Evolutionary conservation across 2,113 vertebrate genomes (phyloP).

Genomic region (Chloroceryle aenea): DNA sequence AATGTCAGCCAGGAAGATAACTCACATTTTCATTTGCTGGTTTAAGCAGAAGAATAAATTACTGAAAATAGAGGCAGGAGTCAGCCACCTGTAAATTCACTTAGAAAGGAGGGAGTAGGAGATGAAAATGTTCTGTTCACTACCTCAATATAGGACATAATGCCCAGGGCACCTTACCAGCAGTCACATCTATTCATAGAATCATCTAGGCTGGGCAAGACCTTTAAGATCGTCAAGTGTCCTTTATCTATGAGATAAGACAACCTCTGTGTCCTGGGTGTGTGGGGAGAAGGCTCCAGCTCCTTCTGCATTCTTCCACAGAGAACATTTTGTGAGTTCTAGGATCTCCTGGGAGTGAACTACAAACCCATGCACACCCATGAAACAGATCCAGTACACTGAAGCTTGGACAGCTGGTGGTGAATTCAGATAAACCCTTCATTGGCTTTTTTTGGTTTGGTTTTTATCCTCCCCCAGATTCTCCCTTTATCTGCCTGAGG

Average conservation of each 20-base stretch:
- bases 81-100: not conserved
- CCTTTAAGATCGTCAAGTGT: not conserved
- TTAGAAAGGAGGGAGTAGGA: not conserved
- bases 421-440: not conserved
- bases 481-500: not conserved
- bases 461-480: not conserved
- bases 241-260: not conserved
- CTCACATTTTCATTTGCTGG: not conserved
- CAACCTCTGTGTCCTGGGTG: not conserved
- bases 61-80: conserved; percentile 1
- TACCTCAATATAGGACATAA: not conserved
- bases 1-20: conserved; percentile 39
- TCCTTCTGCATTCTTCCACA: not conserved
- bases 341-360: not conserved
- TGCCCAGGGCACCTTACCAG: not conserved
- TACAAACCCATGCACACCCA: not conserved
- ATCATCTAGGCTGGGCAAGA: not conserved
- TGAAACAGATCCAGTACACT: not conserved
- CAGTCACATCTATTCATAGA: not conserved
- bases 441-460: not conserved
- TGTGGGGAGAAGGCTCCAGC: fast-evolving
- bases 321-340: not conserved
- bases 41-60: conserved; percentile 38
- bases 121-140: not conserved
- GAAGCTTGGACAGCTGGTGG: not conserved